Evolutionary conservation across 2,797 vertebrate genomes (phyloP).

Genomic region (Bradypodion pumilum): DNA sequence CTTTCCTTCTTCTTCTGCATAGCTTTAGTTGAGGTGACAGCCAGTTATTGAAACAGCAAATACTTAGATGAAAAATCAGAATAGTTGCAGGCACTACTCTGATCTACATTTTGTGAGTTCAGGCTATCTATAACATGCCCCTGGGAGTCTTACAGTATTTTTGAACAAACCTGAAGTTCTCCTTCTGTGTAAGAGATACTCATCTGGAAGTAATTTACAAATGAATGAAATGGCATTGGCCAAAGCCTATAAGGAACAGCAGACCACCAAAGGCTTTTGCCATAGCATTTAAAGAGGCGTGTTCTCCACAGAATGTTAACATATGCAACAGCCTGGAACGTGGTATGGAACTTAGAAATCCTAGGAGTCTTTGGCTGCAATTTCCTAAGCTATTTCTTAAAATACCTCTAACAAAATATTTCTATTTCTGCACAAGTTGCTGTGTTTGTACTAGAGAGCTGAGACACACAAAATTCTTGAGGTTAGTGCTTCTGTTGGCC

Average conservation of each 20-base stretch:
- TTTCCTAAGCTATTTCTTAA: slow-evolving; percentile 41
- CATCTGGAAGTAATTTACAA: slow-evolving; percentile 79
- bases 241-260: slow-evolving; percentile 55
- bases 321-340: slow-evolving; percentile 45
- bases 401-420: slow-evolving; percentile 23
- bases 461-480: not conserved
- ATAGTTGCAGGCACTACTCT: not conserved
- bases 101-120: not conserved
- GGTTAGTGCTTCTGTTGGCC: not conserved
- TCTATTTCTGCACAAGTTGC: slow-evolving; percentile 48
- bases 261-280: slow-evolving; percentile 64
- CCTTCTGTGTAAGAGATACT: slow-evolving; percentile 62
- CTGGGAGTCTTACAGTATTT: slow-evolving; percentile 62
- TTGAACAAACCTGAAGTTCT: slow-evolving; percentile 63
- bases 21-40: not conserved
- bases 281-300: slow-evolving; percentile 65
- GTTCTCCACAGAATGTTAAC: slow-evolving; percentile 64
- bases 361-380: slow-evolving; percentile 49
- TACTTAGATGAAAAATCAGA: no score
- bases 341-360: slow-evolving; percentile 57
- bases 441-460: slow-evolving; percentile 42
- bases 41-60: not conserved
- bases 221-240: slow-evolving; percentile 61
- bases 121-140: slow-evolving; percentile 20
- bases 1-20: accelerated